Conservation (phyloP, 2,888 invertebrate genomes). For the Pheosia tremula region DNA sequence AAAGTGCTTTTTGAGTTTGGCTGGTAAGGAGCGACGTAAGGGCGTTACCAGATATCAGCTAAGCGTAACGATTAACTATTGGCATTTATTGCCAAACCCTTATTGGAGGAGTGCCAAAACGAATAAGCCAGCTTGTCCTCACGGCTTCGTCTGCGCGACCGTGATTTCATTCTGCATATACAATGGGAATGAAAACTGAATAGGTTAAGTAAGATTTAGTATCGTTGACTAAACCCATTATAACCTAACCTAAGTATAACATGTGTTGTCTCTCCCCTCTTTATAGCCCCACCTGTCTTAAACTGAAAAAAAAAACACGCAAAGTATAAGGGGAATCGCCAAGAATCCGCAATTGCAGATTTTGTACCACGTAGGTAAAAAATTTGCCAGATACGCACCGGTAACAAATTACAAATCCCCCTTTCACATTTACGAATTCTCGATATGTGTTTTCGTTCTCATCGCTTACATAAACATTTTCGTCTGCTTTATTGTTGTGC, state of each 20-base stretch:
- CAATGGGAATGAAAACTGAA: too few species aligned
- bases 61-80: constrained; percentile 10
- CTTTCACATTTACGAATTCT: constrained; percentile 14
- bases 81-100: constrained; percentile 1
- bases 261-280: not conserved
- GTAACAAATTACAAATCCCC: constrained; percentile 40
- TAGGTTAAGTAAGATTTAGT: too few species aligned
- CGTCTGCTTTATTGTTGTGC: not conserved
- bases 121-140: not conserved
- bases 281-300: constrained; percentile 9
- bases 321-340: constrained; percentile 28
- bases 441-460: constrained; percentile 15
- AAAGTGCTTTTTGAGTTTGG: not conserved
- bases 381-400: constrained; percentile 28
- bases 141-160: too few species aligned
- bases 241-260: too few species aligned
- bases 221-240: too few species aligned
- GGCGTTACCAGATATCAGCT: not conserved
- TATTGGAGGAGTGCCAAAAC: constrained; percentile 1
- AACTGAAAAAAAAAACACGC: constrained; percentile 40
- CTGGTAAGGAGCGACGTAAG: not conserved
- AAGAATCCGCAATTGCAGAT: constrained; percentile 36
- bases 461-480: constrained; percentile 8
- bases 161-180: too few species aligned
- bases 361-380: constrained; percentile 27